phyloP scores from a whole-genome alignment of 2,888 invertebrate species.

The Cryptocephalus primarius region DNA sequence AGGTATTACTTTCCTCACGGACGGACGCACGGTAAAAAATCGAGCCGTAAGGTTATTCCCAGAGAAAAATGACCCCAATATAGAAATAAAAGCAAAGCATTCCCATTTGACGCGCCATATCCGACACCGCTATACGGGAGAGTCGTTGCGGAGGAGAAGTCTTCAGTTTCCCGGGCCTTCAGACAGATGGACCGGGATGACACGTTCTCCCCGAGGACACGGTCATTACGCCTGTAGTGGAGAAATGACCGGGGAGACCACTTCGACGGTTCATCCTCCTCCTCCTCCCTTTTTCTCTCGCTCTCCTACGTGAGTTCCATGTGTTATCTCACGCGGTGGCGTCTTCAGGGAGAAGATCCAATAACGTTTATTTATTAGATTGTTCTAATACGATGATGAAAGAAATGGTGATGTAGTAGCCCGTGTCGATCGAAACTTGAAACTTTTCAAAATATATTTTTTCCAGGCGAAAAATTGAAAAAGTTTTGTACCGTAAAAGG shows the following conservation, averaged over 20 bases:
- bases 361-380: slow-evolving; percentile 16
- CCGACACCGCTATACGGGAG: not conserved
- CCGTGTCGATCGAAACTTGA: too few relatives aligned
- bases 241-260: slow-evolving; percentile 16
- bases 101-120: not conserved
- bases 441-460: too few relatives aligned
- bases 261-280: not conserved
- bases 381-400: slow-evolving; percentile 13
- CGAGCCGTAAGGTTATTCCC: not conserved
- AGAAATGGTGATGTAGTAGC: too few relatives aligned
- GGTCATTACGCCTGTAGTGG: slow-evolving; percentile 17
- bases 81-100: slow-evolving; percentile 6
- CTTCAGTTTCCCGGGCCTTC: not conserved
- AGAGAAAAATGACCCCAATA: slow-evolving; percentile 8
- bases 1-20: too few relatives aligned
- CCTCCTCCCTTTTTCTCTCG: not conserved
- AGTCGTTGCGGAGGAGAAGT: not conserved
- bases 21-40: too few relatives aligned
- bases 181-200: slow-evolving; percentile 14
- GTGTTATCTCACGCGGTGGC: slow-evolving; percentile 7
- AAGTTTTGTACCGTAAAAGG: too few relatives aligned
- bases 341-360: slow-evolving; percentile 11
- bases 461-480: too few relatives aligned
- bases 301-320: slow-evolving; percentile 12
- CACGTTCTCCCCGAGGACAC: slow-evolving; percentile 11